Evolutionary conservation across 2,797 vertebrate genomes (phyloP), one percentile per base, ranked within the genome.

Genomic region (Hydrocynus forskahlii): DNA sequence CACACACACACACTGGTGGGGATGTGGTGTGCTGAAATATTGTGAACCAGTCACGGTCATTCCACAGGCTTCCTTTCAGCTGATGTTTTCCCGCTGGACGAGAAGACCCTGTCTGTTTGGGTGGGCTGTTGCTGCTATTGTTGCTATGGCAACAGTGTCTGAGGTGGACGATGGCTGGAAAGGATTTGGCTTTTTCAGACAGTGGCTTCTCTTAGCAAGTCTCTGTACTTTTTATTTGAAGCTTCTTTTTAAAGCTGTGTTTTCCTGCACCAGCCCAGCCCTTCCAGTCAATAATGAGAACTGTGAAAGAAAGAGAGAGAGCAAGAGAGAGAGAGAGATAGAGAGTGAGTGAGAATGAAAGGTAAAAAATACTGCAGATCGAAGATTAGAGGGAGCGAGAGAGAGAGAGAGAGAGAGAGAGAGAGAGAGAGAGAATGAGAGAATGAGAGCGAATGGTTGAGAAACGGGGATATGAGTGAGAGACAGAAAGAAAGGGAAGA

Each of bases 51-150:
- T 83, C 76, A 76, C 78, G 81, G 76, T 77, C 74, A 79, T 79
- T 76, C 68, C 79, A 83, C 69, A 76, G 74, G 73, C 79, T 87
- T 83, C 81, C 86, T 80, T 78, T 83, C 50, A 57, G 76, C 80
- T 85, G 79, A 81, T 69, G 81, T 80, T 85, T 86, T 81, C 79
- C 81, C 83, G 82, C 76, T 76, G 74, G 76, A 81, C 67, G 80
- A 81, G 79, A 83, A 83, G 74, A 85, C 79, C 73, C 79, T 74
- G 75, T 13, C 76, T 73, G 83, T 87, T 83, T 85, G 83, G 81
- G 86, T 87, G 86, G 83, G 67, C 83, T 84, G 81, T 84, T 86
- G 83, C 67, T 81, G 60, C 66, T 62, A 59, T 72, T 40, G 83
- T 84, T 81, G 72, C 84, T 71, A 83, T 79, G 81, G 83, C 12